Base-by-base conservation (phyloP, 2,888 invertebrate species). In the Patella caerulea region DNA sequence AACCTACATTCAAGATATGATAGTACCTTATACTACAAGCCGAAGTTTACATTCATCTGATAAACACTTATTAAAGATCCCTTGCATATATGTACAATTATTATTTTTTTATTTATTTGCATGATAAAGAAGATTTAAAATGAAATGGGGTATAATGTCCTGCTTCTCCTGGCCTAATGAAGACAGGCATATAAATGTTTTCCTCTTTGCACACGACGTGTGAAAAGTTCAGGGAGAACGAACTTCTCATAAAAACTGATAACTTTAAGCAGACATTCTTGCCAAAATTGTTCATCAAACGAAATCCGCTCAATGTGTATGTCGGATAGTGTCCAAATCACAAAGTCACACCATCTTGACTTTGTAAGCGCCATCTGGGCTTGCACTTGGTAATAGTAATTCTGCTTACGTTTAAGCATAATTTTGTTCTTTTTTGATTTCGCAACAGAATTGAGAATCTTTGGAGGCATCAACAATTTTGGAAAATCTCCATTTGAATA, bases 291-390 rank as follows among this genome's bases (percentile, higher is more conserved):
- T 45, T 74, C 34, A 29, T 74, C 56, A 55, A 73, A 73, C 0
- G n/a, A 15, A 56, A 55, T 74, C 14, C 74, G n/a, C 34, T 74
- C 74, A 74, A 74, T 56, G 9, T 34, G n/a, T 34, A 56, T 55
- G 17, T 59, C 74, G 17, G 34, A 56, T 59, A 74, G 34, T 19
- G 74, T 74, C 74, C 59, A 74, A 19, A 74, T 59, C 55, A 74
- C 74, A 74, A 74, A 74, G 54, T 74, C 74, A 29, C 74, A 56
- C 74, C 74, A 56, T 17, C 4, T 19, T 9, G 34, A 19, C 14
- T 29, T 59, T 34, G 74, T 56, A 15, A 74, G 17, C 14, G 56
- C 17, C 74, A 74, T 74, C 59, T 74, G 74, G 29, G 24, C 59
- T 29, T 74, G 74, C 7, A 74, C 45, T n/a, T 74, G 74, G 17